Evolutionary conservation across 2,888 invertebrate genomes (phyloP), one percentile per base, ranked within the genome.

Genomic region (Hypercompe scribonia): DNA sequence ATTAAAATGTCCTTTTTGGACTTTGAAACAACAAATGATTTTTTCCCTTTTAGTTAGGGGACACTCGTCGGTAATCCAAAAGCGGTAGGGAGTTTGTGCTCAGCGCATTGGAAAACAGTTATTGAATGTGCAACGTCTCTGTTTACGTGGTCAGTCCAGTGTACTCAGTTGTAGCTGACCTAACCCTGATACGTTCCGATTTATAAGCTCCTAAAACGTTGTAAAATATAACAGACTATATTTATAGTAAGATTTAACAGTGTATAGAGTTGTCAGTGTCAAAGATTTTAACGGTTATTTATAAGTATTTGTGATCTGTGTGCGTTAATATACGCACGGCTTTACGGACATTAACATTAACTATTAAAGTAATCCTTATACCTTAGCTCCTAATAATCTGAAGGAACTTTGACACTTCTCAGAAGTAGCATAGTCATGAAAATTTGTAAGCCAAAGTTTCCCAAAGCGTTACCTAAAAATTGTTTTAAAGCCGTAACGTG

Each of bases 31-130:
- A 89, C 86, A 88, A 90, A 89, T 86, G 86, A 72, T 77, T 81
- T 84, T 89, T 89, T 75, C 78, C 81, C 84, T 78, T 88, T 90
- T 85, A 80, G 77, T 79, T 73, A 81, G 78, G 76, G 80, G 81
- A 78, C 82, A 87, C 86, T 84, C 87, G 87, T 76, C 81, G 86
- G 90, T 92, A 92, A 93, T 90, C 90, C 89, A 87, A 79, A 89
- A 89, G 87, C 88, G 89, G 86, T 86, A 83, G 86, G 86, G 85
- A 86, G 82, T 83, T 84, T 79, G 85, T 89, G 90, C 85, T 90
- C 90, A 89, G 88, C 85, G 89, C 90, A 92, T 90, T 86, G 91
- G 91, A 92, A 93, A 93, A 92, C 90, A 86, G 89, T 90, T 91
- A 90, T 88, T 88, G 89, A 86, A 87, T 85, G 86, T 85, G 84